Evolutionary conservation across 1,140 invertebrate genomes (phyloP), one percentile per base, ranked within the genome.

Genomic region (Spodoptera frugiperda): DNA sequence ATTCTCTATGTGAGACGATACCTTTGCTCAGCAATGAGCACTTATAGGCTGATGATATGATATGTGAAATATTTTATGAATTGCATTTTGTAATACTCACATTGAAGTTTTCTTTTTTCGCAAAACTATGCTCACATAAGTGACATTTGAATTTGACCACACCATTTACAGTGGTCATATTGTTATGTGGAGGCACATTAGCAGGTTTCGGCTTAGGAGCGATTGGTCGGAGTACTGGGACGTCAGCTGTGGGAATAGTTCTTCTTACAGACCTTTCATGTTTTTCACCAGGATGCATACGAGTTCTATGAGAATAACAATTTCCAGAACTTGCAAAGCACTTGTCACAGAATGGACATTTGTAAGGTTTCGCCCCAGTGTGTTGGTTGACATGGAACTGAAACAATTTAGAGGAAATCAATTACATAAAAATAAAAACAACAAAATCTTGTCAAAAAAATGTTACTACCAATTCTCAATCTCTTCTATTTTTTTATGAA

Each of bases 291-390:
- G 96, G 96, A 88, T 97, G 96, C 96, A 97, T 97, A 70, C 96
- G 92, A 88, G 95, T 97, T 74, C 96, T 94, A 86, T 97, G 96
- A 1, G 96, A 96, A 84, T 97, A 97, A 85, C 96, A 97, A 82
- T 97, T 97, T 12, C 96, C 96, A n/a, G 96, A 96, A 88, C 96
- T 96, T 11, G 96, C 96, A 89, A 98, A 98, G 14, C 96, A 95
- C 85, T 97, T 96, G 1, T 97, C 96, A 94, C 97, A 98, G 87
- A 97, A 97, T 19, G 96, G 96, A 94, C 97, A 98, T 87, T 96
- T 96, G 91, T 97, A 97, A 8, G 97, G 97, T 78, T 96, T 95
- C 17, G 96, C 97, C 53, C 97, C 97, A 17, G 97, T 98, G 87
- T 98, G 97, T 84, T 97, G 96, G 88, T 97, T 97, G 80, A 96